These are phyloP conservation scores for Amiota mariae DNA, from an alignment of 2,888 invertebrate genomes.

Conservation along the genomic window DNA sequence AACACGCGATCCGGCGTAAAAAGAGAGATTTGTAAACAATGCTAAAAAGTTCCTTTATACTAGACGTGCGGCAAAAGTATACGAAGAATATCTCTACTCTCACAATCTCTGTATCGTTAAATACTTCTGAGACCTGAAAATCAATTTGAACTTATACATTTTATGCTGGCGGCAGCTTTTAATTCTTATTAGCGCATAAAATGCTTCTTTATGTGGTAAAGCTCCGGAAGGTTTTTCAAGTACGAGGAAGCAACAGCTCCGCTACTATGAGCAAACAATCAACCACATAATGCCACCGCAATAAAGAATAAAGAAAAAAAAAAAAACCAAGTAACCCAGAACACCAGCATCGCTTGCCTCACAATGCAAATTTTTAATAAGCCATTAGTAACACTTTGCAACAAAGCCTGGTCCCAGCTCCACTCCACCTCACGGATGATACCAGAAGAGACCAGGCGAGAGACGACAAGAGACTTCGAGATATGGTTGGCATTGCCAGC, in stretches of 20 bases:
- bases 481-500: too few relatives aligned
- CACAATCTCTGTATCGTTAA: too few relatives aligned
- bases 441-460: too few relatives aligned
- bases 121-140: background rate
- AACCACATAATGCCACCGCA: slow-evolving; percentile 30
- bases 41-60: background rate
- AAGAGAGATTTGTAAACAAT: background rate
- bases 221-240: background rate
- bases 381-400: slow-evolving; percentile 43
- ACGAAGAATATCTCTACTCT: too few relatives aligned
- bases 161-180: slow-evolving; percentile 39
- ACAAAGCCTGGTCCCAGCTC: background rate
- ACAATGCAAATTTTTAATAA: slow-evolving; percentile 54
- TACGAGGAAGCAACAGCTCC: background rate
- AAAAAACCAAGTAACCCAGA: slow-evolving; percentile 26
- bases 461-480: too few relatives aligned
- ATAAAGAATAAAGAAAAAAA: slow-evolving; percentile 44
- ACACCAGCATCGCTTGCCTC: background rate
- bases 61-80: background rate
- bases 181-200: slow-evolving; percentile 54
- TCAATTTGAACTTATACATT: slow-evolving; percentile 1
- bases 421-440: too few relatives aligned
- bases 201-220: slow-evolving; percentile 27
- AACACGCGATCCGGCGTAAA: background rate
- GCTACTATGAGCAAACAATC: background rate